Base-by-base conservation (phyloP, 1,140 invertebrate species). In the Drosophila pruinosa region DNA sequence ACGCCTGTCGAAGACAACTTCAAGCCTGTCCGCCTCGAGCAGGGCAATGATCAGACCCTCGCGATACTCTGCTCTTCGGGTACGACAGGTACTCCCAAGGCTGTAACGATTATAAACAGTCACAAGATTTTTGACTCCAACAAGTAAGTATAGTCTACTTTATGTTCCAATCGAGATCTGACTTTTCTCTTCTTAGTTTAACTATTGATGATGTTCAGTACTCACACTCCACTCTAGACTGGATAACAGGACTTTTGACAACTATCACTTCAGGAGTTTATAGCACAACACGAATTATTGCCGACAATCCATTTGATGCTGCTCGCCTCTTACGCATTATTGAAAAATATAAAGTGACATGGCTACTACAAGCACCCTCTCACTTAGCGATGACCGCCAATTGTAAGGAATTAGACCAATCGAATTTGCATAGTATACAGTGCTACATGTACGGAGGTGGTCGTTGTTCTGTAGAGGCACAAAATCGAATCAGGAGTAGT, bases 21-120 rank as follows among this genome's bases (percentile, higher is more conserved):
- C 10, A n/a, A 39, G 4, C 81, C 81, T 0, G 8, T 41, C 8
- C 58, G 43, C 0, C 12, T 88, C 17, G 72, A 72, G 7, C 54
- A 67, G 5, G 83, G 79, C 1, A 72, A 38, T 7, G 73, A 88
- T 8, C 77, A 88, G 22, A 83, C 76, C 0, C 48, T 82, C n/a
- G 71, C 86, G 2, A 91, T 93, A 52, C 72, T 92, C 0, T 92
- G 83, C 38, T 93, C 95, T 0, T 95, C 95, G 59, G 95, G 95
- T 4, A 96, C 96, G 2, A 96, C 95, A 22, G n/a, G n/a, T n/a
- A n/a, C n/a, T n/a, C n/a, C n/a, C n/a, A n/a, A n/a, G n/a, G n/a
- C n/a, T n/a, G n/a, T 96, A 0, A 93, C 94, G 80, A 90, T 96
- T 1, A 94, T 95, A 0, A 82, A 88, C 10, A 81, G 75, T 36